Evolutionary conservation across 92 coral and sea anemone species (phyloP).

Genomic region (Diadumene lineata): DNA sequence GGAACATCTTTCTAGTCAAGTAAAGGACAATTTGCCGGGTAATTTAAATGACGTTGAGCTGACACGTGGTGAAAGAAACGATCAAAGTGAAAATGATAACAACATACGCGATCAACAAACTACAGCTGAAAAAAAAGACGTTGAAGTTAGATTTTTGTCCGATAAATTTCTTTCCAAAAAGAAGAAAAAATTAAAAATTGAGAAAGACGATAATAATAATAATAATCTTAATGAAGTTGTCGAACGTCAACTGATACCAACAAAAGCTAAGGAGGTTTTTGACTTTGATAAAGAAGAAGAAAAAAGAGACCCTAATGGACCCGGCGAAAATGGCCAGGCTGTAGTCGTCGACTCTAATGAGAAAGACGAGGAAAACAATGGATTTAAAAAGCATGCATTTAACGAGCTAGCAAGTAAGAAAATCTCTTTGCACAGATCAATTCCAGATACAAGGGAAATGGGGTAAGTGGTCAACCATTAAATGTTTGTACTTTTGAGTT

Average conservation of each 20-base stretch:
- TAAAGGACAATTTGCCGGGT: constrained; percentile 16
- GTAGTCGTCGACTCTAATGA: constrained; percentile 56
- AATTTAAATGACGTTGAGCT: constrained; percentile 11
- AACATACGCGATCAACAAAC: background rate
- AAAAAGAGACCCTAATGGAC: constrained; percentile 67
- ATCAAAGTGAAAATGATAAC: background rate
- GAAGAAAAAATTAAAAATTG: background rate
- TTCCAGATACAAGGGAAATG: constrained; percentile 76
- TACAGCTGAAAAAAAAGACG: background rate
- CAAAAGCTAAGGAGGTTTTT: background rate
- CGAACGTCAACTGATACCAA: background rate
- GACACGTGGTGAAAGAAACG: constrained; percentile 33
- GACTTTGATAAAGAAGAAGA: constrained; percentile 20
- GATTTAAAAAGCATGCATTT: constrained; percentile 74
- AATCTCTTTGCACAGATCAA: constrained; percentile 78
- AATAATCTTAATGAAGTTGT: constrained; percentile 6
- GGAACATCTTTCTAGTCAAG: background rate
- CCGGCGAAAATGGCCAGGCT: constrained; percentile 80
- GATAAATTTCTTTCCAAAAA: background rate
- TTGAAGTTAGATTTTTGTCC: background rate
- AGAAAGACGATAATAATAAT: too few relatives aligned
- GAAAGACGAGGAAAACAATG: constrained; percentile 65
- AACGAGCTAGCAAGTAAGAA: constrained; percentile 78
- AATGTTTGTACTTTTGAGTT: background rate
- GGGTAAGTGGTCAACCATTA: constrained; percentile 53